A percentile compares a stretch with the other conserved stretches of the same genome.
phyloP scores from a whole-genome alignment of 1,140 invertebrate genomes.

The Bombus pyrosoma region DNA sequence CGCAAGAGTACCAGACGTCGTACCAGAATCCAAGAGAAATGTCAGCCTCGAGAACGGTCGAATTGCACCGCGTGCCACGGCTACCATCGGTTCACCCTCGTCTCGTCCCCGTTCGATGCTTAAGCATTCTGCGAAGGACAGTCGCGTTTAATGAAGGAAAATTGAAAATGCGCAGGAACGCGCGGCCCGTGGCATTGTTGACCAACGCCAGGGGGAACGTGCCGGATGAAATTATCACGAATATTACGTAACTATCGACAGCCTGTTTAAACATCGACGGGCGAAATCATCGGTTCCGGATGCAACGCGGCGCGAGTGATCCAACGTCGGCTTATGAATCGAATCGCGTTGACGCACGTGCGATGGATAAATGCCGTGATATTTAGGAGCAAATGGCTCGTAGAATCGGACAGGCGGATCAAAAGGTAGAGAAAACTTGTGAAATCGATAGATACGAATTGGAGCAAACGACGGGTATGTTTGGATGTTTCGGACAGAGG shows the following conservation, averaged over 20 bases:
- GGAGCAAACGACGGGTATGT: neutral
- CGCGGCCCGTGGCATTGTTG: slow-evolving; percentile 29
- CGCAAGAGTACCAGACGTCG: slow-evolving; percentile 54
- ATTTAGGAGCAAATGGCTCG: neutral
- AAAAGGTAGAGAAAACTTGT: neutral
- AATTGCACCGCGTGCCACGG: slow-evolving; percentile 53
- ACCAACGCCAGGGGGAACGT: slow-evolving; percentile 31
- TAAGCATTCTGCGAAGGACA: slow-evolving; percentile 63
- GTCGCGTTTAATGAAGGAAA: slow-evolving; percentile 60
- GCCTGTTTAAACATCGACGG: neutral
- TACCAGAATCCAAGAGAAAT: slow-evolving; percentile 62
- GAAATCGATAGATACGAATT: neutral
- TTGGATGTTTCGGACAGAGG: neutral
- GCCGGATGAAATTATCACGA: slow-evolving; percentile 37
- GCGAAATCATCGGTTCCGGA: slow-evolving; percentile 1
- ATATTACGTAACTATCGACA: slow-evolving; percentile 38
- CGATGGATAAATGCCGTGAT: neutral
- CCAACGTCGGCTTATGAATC: neutral
- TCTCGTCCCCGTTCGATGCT: slow-evolving; percentile 35
- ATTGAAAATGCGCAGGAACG: slow-evolving; percentile 60
- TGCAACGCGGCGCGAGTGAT: neutral
- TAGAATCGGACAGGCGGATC: neutral
- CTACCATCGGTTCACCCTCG: slow-evolving; percentile 34
- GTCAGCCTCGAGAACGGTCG: slow-evolving; percentile 50
- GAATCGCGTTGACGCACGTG: neutral